These are phyloP conservation scores for Empis livida DNA, from an alignment of 2,888 invertebrate genomes.

Conservation along the genomic window DNA sequence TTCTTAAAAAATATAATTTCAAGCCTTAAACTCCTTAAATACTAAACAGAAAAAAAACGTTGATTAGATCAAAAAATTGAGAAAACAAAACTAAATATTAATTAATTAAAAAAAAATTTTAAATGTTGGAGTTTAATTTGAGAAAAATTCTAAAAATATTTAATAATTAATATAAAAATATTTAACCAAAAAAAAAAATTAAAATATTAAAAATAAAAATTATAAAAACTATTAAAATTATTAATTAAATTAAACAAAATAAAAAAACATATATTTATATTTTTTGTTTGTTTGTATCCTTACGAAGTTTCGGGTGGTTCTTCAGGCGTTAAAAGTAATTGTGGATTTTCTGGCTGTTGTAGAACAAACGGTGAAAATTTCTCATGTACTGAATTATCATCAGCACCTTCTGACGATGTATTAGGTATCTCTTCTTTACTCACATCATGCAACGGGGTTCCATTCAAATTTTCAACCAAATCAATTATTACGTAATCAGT, in stretches of 20 bases:
- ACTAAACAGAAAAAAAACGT: no score
- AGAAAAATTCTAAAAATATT: no score
- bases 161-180: no score
- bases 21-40: no score
- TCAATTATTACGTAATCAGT: slow-evolving; percentile 24
- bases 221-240: neutral
- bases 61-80: no score
- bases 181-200: no score
- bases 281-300: no score
- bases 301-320: slow-evolving; percentile 35
- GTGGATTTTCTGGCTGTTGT: slow-evolving; percentile 23
- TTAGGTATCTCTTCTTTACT: slow-evolving; percentile 15
- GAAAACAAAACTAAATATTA: no score
- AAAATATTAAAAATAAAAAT: no score
- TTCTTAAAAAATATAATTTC: no score
- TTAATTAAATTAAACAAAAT: neutral
- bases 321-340: slow-evolving; percentile 30
- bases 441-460: slow-evolving; percentile 13
- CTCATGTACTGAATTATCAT: slow-evolving; percentile 33
- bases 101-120: no score
- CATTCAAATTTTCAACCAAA: neutral
- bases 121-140: no score
- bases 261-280: neutral
- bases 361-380: slow-evolving; percentile 25
- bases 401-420: slow-evolving; percentile 9